phyloP scores from a whole-genome alignment of 2,797 vertebrate genomes.

The Sebastes hubbsi region DNA sequence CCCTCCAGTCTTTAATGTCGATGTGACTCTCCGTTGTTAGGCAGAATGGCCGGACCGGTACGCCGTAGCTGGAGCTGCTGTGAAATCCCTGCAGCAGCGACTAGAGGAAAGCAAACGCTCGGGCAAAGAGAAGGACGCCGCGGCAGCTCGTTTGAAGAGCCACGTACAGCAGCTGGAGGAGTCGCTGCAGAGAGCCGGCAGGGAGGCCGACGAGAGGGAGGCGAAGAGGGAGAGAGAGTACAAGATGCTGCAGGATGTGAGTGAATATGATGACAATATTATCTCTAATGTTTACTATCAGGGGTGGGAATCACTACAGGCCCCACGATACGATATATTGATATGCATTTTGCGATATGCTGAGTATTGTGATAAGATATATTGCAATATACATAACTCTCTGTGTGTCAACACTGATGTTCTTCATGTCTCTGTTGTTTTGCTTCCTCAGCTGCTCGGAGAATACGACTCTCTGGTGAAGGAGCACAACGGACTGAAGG shows the following conservation, averaged over 20 bases:
- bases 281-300: too few species aligned
- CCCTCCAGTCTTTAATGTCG: background rate
- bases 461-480: slow-evolving; percentile 91
- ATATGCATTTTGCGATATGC: too few species aligned
- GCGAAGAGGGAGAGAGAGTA: slow-evolving; percentile 87
- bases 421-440: background rate
- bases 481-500: slow-evolving; percentile 91
- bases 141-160: slow-evolving; percentile 78
- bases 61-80: slow-evolving; percentile 76
- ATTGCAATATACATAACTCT: background rate
- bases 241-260: slow-evolving; percentile 95
- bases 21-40: slow-evolving; percentile 61
- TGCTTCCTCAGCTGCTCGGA: slow-evolving; percentile 85
- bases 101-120: slow-evolving; percentile 86
- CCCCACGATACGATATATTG: too few species aligned
- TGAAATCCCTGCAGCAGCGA: slow-evolving; percentile 87
- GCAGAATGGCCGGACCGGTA: slow-evolving; percentile 90
- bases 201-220: slow-evolving; percentile 88
- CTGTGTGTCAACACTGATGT: background rate
- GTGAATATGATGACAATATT: slow-evolving; percentile 31
- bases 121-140: slow-evolving; percentile 88
- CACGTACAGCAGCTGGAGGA: slow-evolving; percentile 88
- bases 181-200: slow-evolving; percentile 83
- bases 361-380: too few species aligned
- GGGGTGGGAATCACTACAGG: too few species aligned